Conservation (phyloP, 2,888 invertebrate genomes). For the Caprella mutica region DNA sequence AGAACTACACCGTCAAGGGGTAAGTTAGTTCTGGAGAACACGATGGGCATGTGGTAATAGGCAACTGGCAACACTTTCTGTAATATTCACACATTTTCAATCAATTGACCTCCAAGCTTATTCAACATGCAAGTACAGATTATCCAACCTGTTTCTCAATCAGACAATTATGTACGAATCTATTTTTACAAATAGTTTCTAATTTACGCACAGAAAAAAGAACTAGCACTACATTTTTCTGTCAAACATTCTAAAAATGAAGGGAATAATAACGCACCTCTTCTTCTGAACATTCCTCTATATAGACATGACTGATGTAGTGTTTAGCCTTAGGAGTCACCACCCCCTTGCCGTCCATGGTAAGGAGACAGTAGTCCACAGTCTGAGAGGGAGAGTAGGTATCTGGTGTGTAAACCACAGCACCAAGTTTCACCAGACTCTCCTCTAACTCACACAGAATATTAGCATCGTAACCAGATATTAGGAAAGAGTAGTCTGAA, state of each 20-base stretch:
- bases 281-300: constrained; percentile 57
- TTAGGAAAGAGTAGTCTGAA: constrained; percentile 38
- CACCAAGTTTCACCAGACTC: constrained; percentile 39
- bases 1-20: constrained; percentile 58
- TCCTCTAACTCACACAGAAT: constrained; percentile 35
- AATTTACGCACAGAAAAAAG: background rate
- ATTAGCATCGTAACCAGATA: constrained; percentile 40
- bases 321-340: constrained; percentile 47
- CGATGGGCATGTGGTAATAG: constrained; percentile 63
- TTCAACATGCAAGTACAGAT: too few species aligned
- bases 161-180: too few species aligned
- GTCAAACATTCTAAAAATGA: background rate
- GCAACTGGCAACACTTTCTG: too few species aligned
- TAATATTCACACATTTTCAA: too few species aligned
- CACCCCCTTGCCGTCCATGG: constrained; percentile 44
- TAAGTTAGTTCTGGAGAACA: constrained; percentile 36
- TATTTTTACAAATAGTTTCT: background rate
- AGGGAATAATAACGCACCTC: constrained; percentile 8
- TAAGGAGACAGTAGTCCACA: constrained; percentile 57
- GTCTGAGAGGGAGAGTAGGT: constrained; percentile 46
- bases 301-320: constrained; percentile 58
- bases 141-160: too few species aligned
- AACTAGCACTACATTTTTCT: too few species aligned
- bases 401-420: constrained; percentile 46
- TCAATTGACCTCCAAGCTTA: too few species aligned